phyloP scores from a whole-genome alignment of 2,113 vertebrate genomes.

The Hemichromis elongatus region DNA sequence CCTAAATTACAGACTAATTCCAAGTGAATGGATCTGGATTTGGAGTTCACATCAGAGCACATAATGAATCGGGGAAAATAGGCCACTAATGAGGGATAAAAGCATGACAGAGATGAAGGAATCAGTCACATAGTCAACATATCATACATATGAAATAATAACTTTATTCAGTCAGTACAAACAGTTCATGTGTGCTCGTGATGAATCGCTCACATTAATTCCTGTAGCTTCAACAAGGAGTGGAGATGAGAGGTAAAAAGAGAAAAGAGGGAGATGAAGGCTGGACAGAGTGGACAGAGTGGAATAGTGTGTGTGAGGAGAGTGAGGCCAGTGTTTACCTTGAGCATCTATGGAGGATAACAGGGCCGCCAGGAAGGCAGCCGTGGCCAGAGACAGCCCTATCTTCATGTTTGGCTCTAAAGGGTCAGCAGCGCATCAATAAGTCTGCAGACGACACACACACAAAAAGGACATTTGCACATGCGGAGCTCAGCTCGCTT shows the following conservation, averaged over 20 bases:
- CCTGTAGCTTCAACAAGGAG: background rate
- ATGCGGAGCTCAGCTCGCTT: background rate
- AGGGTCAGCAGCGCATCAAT: constrained; percentile 88
- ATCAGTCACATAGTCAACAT: constrained; percentile 32
- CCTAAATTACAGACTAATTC: constrained; percentile 1
- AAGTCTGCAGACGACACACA: constrained; percentile 74
- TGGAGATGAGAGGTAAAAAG: background rate
- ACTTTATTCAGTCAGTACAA: constrained; percentile 62
- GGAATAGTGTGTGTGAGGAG: constrained; percentile 2
- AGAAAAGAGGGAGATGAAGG: background rate
- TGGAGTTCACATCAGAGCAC: background rate
- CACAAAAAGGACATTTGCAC: constrained; percentile 8
- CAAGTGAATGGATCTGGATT: background rate
- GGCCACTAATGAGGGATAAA: constrained; percentile 6
- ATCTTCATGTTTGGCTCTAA: constrained; percentile 83
- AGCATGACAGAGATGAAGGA: background rate
- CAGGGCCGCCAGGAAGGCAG: constrained; percentile 82
- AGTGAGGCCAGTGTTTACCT: constrained; percentile 79
- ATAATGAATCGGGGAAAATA: background rate
- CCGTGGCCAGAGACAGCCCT: constrained; percentile 79
- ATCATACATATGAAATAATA: constrained; percentile 27
- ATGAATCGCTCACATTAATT: constrained; percentile 5
- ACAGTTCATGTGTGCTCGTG: background rate
- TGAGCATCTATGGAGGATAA: constrained; percentile 86
- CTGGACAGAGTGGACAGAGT: constrained; percentile 5